Percentiles rank a stretch among this genome's conserved stretches.
Conservation (phyloP, 92 coral and sea anemone genomes). For the Porites divaricata region DNA sequence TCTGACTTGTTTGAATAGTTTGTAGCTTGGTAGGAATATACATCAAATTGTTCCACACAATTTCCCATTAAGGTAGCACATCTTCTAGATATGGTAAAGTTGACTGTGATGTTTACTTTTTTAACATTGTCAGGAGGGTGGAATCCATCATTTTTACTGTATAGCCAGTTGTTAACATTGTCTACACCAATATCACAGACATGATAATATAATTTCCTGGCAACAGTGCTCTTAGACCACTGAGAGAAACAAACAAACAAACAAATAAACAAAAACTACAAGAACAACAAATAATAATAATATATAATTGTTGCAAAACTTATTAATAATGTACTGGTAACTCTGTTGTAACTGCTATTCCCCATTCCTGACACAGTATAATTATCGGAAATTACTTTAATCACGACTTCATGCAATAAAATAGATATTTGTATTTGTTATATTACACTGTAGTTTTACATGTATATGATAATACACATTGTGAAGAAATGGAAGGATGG, state of each 20-base stretch:
- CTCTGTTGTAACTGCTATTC: no score
- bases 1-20: conserved; percentile 31
- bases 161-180: conserved; percentile 53
- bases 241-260: neutral
- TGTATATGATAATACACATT: no score
- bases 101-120: conserved; percentile 52
- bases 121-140: conserved; percentile 43
- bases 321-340: no score
- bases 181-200: conserved; percentile 18
- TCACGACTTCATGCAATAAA: no score
- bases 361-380: no score
- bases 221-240: neutral
- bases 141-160: conserved; percentile 45
- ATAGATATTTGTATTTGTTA: no score
- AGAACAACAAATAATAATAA: neutral
- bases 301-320: no score
- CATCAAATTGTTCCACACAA: conserved; percentile 48
- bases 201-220: neutral
- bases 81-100: conserved; percentile 55
- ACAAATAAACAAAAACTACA: neutral
- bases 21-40: conserved; percentile 51
- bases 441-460: no score
- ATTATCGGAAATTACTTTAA: no score
- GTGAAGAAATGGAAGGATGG: no score
- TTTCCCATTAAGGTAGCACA: conserved; percentile 18